Conservation (phyloP, 2,888 invertebrate species). For the Rhamnusium bicolor region DNA sequence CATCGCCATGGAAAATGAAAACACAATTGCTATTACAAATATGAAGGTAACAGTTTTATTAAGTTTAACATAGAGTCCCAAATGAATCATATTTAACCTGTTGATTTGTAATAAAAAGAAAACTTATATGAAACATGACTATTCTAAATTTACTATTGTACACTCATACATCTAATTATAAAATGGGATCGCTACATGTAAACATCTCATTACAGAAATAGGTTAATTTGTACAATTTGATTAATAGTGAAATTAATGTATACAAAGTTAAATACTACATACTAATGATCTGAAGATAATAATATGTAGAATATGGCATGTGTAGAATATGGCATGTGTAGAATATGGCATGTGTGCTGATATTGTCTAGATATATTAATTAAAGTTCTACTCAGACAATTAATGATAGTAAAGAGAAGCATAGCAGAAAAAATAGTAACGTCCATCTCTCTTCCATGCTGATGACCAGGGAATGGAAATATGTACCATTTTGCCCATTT, state of each 20-base stretch:
- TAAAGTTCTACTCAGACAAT: too few species aligned
- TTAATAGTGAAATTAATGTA: background rate
- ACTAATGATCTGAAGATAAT: background rate
- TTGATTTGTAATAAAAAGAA: conserved; percentile 47
- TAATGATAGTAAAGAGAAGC: too few species aligned
- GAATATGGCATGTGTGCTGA: background rate
- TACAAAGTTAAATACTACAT: background rate
- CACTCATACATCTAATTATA: conserved; percentile 55
- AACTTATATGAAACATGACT: conserved; percentile 37
- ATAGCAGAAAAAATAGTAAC: too few species aligned
- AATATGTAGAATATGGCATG: background rate
- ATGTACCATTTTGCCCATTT: too few species aligned
- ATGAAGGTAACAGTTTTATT: conserved; percentile 72
- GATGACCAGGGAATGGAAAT: too few species aligned
- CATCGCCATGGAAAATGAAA: conserved; percentile 71
- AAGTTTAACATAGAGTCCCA: conserved; percentile 27
- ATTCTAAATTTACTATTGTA: conserved; percentile 51
- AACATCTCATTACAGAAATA: conserved; percentile 49
- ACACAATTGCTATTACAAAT: conserved; percentile 75
- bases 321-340: background rate
- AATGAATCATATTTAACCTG: conserved; percentile 41
- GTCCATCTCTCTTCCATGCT: too few species aligned
- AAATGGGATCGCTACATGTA: conserved; percentile 45
- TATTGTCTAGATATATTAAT: too few species aligned
- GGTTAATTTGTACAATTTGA: conserved; percentile 35